Conservation (phyloP, 2,113 vertebrate genomes). For the Galbula dea region DNA sequence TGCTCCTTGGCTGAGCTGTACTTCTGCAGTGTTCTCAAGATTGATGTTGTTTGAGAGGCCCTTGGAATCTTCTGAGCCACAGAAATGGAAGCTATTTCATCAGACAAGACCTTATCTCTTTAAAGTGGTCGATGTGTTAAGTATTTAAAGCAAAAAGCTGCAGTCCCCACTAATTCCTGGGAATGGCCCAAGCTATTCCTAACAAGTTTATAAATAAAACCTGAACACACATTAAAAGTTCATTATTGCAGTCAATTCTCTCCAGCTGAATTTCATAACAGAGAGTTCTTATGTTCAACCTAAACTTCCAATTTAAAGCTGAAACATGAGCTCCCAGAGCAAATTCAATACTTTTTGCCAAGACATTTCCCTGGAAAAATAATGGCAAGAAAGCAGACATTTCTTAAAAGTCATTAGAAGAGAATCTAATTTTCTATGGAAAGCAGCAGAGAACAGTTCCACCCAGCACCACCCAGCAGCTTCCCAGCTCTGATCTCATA, state of each 20-base stretch:
- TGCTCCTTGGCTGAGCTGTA: neutral
- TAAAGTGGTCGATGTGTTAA: neutral
- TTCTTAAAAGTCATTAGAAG: neutral
- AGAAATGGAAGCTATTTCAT: neutral
- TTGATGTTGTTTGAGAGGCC: neutral
- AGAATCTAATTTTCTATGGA: neutral
- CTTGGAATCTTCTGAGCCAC: neutral
- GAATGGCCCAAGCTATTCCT: neutral
- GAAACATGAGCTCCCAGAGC: conserved; percentile 1
- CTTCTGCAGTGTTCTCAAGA: neutral
- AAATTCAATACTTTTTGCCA: neutral
- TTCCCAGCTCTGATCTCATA: neutral
- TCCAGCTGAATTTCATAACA: neutral
- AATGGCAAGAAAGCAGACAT: neutral
- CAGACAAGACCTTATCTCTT: neutral
- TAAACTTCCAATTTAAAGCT: neutral
- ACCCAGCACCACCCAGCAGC: neutral
- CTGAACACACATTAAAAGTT: neutral
- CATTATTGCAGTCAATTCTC: neutral
- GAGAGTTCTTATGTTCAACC: neutral
- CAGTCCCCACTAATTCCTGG: neutral
- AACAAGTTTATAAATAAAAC: neutral
- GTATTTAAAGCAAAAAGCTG: neutral
- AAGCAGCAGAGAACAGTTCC: neutral
- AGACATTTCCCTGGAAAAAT: neutral